A percentile compares a stretch with the other conserved stretches of the same genome.
These are phyloP conservation scores for Spheniscus mendiculus DNA, from an alignment of 2,113 vertebrate species.

Conservation along the genomic window DNA sequence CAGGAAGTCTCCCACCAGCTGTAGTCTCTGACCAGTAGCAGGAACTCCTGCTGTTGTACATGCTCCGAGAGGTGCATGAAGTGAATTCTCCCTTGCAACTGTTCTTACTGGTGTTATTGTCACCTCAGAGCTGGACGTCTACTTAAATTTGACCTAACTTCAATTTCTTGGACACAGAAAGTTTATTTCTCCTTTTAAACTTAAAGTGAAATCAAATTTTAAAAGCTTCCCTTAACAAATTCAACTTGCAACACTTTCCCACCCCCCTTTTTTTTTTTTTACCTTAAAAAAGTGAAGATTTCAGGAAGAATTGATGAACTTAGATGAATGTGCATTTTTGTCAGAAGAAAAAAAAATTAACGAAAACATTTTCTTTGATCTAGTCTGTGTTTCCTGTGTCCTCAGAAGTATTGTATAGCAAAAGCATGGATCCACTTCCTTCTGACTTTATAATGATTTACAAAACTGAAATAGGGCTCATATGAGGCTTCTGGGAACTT, in stretches of 20 bases:
- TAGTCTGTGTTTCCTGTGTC: neutral
- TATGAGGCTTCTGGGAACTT: neutral
- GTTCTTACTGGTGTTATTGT: neutral
- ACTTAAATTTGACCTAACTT: neutral
- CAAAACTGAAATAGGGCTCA: neutral
- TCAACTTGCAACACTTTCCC: neutral
- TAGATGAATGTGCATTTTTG: neutral
- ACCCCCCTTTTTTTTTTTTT: rapidly evolving
- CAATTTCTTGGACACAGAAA: neutral
- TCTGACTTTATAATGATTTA: neutral
- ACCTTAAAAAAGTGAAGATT: neutral
- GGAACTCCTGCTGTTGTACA: neutral
- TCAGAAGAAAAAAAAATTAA: neutral
- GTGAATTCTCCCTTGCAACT: neutral
- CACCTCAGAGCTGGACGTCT: neutral
- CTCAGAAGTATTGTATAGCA: neutral
- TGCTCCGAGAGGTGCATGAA: neutral
- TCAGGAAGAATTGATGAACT: neutral
- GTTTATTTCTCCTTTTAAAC: neutral
- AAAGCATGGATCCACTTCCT: neutral
- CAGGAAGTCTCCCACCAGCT: neutral
- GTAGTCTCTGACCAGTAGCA: neutral
- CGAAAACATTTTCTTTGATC: neutral
- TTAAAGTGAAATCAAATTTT: neutral
- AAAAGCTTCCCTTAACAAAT: neutral